A percentile compares a stretch with the other conserved stretches of the same genome.
These are phyloP conservation scores for Lipotes vexillifer DNA, from an alignment of 2,113 vertebrate genomes.

Conservation along the genomic window DNA sequence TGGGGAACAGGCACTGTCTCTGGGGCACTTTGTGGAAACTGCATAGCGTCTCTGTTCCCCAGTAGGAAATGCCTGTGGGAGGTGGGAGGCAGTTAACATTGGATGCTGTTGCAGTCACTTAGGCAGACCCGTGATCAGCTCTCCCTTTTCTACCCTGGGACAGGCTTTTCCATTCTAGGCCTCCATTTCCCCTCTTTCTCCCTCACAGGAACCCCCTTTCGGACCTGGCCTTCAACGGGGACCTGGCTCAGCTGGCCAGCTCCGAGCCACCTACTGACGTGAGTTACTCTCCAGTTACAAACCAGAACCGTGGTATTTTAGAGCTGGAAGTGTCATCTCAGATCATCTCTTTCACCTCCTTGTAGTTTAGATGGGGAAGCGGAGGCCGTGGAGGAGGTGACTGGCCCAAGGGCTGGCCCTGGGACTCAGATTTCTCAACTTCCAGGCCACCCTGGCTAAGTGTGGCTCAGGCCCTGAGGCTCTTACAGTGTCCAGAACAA, in stretches of 20 bases:
- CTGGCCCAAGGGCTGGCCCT: neutral
- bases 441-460: neutral
- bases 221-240: slow-evolving; percentile 48
- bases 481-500: accelerated
- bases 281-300: neutral
- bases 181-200: neutral
- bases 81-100: neutral
- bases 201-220: neutral
- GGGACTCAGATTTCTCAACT: neutral
- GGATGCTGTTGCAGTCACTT: neutral
- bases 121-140: neutral
- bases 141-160: neutral
- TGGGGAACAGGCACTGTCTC: neutral
- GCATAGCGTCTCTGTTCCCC: accelerated
- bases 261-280: neutral
- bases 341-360: neutral
- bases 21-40: neutral
- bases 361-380: neutral
- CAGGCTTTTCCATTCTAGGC: neutral
- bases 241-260: slow-evolving; percentile 13
- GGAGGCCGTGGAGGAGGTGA: neutral
- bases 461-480: neutral
- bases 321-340: neutral
- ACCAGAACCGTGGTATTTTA: neutral
- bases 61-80: neutral